phyloP scores from a whole-genome alignment of 2,113 vertebrate genomes.

The Notiomystis cincta region DNA sequence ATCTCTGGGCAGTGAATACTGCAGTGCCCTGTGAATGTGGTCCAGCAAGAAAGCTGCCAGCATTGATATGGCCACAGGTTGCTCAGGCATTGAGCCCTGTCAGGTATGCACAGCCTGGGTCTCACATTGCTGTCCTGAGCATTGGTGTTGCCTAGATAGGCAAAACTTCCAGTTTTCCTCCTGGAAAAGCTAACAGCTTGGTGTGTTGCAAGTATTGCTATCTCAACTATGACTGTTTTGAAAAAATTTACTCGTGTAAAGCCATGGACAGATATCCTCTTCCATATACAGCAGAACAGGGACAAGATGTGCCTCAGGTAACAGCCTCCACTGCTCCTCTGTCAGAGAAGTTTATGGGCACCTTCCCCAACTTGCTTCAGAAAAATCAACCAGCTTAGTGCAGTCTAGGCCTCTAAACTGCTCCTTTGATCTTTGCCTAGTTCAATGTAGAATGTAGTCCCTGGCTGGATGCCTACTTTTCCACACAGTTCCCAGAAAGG shows the following conservation, averaged over 20 bases:
- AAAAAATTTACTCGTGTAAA: neutral
- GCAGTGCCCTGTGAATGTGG: neutral
- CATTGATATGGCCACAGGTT: neutral
- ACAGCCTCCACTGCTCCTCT: neutral
- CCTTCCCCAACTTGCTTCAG: neutral
- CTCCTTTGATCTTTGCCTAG: neutral
- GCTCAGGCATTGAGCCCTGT: neutral
- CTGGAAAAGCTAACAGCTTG: neutral
- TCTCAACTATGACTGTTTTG: neutral
- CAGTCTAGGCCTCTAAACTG: neutral
- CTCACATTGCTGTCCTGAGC: neutral
- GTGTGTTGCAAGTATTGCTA: neutral
- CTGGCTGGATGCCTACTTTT: neutral
- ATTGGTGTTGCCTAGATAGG: neutral
- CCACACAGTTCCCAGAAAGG: neutral
- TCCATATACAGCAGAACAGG: neutral
- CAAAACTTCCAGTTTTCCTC: neutral
- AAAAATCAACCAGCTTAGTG: neutral
- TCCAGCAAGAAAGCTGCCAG: neutral
- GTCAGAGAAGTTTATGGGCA: neutral
- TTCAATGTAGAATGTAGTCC: neutral
- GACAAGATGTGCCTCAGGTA: neutral
- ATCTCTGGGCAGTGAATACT: neutral
- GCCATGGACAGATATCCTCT: neutral
- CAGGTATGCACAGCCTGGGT: neutral